These are phyloP conservation scores for Ecdyonurus torrentis DNA, from an alignment of 2,888 invertebrate species.

Conservation along the genomic window DNA sequence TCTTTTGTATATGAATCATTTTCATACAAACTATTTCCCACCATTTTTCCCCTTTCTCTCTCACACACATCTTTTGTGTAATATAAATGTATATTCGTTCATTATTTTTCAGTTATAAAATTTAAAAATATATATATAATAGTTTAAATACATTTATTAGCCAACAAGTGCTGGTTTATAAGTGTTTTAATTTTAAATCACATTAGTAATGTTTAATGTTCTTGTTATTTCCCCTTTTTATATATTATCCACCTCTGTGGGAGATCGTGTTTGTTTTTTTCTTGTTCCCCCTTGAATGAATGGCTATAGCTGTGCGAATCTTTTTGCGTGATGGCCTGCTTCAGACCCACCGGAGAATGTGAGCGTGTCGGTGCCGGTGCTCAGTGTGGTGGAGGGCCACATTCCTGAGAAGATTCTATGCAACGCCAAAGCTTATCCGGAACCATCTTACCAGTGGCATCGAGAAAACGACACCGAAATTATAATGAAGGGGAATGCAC, in stretches of 20 bases:
- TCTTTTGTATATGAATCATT: conserved; percentile 4
- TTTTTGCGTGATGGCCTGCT: conserved; percentile 8
- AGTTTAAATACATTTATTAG: too few species aligned
- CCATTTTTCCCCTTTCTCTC: not conserved
- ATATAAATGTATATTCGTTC: too few species aligned
- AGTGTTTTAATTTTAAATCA: too few species aligned
- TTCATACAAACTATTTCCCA: not conserved
- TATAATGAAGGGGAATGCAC: conserved; percentile 25
- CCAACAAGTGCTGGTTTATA: too few species aligned
- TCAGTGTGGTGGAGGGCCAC: conserved; percentile 37
- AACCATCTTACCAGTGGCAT: conserved; percentile 55
- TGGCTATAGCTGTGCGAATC: too few species aligned
- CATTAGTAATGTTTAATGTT: too few species aligned
- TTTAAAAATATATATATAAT: not conserved
- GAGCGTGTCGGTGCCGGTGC: conserved; percentile 40
- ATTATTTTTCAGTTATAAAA: not conserved
- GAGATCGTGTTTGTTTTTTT: too few species aligned
- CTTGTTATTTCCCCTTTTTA: too few species aligned
- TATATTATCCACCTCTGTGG: too few species aligned
- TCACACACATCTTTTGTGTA: not conserved
- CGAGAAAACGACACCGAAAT: conserved; percentile 35
- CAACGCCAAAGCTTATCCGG: conserved; percentile 47
- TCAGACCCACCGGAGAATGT: conserved; percentile 74
- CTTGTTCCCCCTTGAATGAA: too few species aligned
- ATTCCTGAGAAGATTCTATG: conserved; percentile 39